Base-by-base conservation (phyloP, 2,888 invertebrate genomes). In the Microplitis manilae region DNA sequence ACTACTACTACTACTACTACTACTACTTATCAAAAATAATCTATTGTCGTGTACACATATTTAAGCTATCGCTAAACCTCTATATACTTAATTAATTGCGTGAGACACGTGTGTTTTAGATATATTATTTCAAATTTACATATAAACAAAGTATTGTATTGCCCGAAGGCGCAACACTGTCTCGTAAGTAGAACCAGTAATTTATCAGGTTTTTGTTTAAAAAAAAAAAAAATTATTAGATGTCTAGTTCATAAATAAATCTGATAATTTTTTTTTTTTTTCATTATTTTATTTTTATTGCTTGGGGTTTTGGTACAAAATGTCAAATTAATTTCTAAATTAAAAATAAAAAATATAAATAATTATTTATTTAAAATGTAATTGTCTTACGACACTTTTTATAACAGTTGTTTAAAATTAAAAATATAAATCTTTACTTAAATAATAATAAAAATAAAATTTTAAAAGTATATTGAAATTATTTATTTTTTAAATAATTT, bases 21-120 rank as follows among this genome's bases (percentile, higher is more conserved):
- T 50, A 50, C 50, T 50, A 50, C 13, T 50, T 50, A 50, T 50
- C 50, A 50, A 50, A 50, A 50, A 50, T 13, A 8, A 50, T 50
- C 50, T 50, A 50, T 50, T 79, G 74, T 50, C 50, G 50, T 50
- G 50, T 50, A 50, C 50, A 50, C 50, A 50, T 50, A 50, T 50
- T 50, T 50, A 50, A 13, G 50, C 50, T 50, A 50, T 50, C 13
- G 50, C 50, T 73, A 74, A 78, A 83, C 81, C 83, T 80, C 85
- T 87, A 85, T 84, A 84, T 87, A 88, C 84, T 87, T 86, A 87
- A 79, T 87, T 88, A 88, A 88, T 89, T 88, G 86, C 86, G 89
- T 89, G 87, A 89, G 87, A 88, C 59, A 59, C 87, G 87, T 89
- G 87, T 89, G 89, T 87, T 88, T 88, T 89, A 89, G 89, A 89